phyloP scores from a whole-genome alignment of 2,113 vertebrate species.

The Malurus cyaneus region DNA sequence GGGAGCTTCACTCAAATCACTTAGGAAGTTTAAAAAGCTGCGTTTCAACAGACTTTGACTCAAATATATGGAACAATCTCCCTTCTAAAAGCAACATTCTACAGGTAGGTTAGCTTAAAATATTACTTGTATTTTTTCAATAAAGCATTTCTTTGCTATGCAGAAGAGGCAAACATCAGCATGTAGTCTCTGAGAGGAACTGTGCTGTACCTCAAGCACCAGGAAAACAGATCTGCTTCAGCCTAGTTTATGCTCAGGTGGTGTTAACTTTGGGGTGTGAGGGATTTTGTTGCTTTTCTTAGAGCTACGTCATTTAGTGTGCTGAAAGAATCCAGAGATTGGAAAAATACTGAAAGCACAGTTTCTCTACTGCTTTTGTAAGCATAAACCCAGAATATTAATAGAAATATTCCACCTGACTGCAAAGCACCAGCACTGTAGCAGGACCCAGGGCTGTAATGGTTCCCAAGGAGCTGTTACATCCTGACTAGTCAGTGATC shows the following conservation, averaged over 20 bases:
- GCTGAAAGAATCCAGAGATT: not conserved
- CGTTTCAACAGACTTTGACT: not conserved
- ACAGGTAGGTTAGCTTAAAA: not conserved
- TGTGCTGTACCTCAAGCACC: not conserved
- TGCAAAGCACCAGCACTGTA: not conserved
- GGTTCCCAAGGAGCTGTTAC: not conserved
- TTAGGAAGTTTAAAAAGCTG: not conserved
- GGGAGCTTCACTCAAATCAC: not conserved
- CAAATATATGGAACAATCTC: not conserved
- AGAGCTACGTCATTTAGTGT: not conserved
- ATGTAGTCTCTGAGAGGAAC: not conserved
- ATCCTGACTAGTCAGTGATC: slow-evolving; percentile 7
- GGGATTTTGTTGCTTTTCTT: not conserved
- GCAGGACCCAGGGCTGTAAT: not conserved
- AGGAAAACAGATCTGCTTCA: not conserved
- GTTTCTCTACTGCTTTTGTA: not conserved
- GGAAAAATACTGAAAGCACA: not conserved
- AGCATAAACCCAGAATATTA: not conserved
- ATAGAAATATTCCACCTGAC: not conserved
- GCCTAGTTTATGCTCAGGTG: not conserved
- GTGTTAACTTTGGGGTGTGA: not conserved
- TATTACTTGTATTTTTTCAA: not conserved
- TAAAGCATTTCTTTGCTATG: not conserved
- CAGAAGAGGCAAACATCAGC: not conserved
- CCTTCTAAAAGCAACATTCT: not conserved